phyloP scores from a whole-genome alignment of 2,888 invertebrate species.

The Fragum fragum region DNA sequence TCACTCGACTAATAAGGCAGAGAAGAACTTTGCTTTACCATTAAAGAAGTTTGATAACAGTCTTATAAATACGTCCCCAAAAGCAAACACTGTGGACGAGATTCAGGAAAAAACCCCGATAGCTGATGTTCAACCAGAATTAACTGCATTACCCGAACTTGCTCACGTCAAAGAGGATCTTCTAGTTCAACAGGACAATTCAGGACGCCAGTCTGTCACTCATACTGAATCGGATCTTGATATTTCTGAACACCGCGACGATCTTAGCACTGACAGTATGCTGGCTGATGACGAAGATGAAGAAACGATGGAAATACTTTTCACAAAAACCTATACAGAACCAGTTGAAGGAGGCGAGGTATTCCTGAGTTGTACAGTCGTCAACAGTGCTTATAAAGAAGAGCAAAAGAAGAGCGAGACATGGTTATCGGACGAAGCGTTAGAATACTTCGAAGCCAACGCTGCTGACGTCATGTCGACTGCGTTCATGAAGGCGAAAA shows the following conservation, averaged over 20 bases:
- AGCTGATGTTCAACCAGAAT: slow-evolving; percentile 53
- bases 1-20: slow-evolving; percentile 24
- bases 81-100: slow-evolving; percentile 58
- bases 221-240: slow-evolving; percentile 81
- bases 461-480: slow-evolving; percentile 72
- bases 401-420: slow-evolving; percentile 53
- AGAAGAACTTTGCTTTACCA: slow-evolving; percentile 27
- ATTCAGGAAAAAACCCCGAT: slow-evolving; percentile 70
- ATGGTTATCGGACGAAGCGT: slow-evolving; percentile 69
- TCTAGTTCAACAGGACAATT: slow-evolving; percentile 53
- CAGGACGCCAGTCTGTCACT: slow-evolving; percentile 62
- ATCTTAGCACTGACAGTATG: slow-evolving; percentile 79
- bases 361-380: slow-evolving; percentile 65
- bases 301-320: slow-evolving; percentile 74
- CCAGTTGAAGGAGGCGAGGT: slow-evolving; percentile 71
- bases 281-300: slow-evolving; percentile 83
- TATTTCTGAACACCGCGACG: slow-evolving; percentile 80
- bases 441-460: slow-evolving; percentile 69
- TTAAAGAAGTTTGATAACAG: slow-evolving; percentile 32
- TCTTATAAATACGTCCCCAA: slow-evolving; percentile 30
- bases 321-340: slow-evolving; percentile 78
- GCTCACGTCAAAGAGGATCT: slow-evolving; percentile 45
- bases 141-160: slow-evolving; percentile 51
- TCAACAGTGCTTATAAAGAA: slow-evolving; percentile 64
- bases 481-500: slow-evolving; percentile 78